A percentile compares a stretch with the other conserved stretches of the same genome.
Evolutionary conservation across 2,888 invertebrate genomes (phyloP).

Genomic region (Ormyrus rosae): DNA sequence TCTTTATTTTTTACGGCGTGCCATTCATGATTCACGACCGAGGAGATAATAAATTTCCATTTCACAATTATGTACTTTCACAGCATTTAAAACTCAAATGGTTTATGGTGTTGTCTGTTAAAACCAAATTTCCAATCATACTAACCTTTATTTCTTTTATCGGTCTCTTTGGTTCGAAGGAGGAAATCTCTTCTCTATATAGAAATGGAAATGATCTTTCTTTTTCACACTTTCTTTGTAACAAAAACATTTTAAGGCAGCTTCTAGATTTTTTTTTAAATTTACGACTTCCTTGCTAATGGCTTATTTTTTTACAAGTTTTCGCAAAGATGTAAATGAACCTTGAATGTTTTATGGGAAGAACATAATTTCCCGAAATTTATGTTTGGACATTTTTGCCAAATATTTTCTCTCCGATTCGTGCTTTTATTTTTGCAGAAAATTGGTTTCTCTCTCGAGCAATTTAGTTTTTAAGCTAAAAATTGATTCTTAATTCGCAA

Average conservation of each 20-base stretch:
- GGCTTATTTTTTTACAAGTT: background rate
- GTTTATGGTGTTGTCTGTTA: background rate
- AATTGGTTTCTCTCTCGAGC: too few species aligned
- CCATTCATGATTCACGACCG: background rate
- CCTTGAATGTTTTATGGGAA: background rate
- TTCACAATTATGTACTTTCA: constrained; percentile 32
- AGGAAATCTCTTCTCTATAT: background rate
- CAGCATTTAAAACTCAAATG: background rate
- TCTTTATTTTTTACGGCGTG: background rate
- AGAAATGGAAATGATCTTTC: background rate
- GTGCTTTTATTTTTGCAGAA: too few species aligned
- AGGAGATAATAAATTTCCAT: constrained; percentile 12
- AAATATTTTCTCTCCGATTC: too few species aligned
- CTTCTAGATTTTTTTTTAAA: background rate
- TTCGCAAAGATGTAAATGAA: background rate
- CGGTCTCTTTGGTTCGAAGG: background rate
- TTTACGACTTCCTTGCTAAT: background rate
- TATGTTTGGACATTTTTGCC: too few species aligned
- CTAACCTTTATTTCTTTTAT: constrained; percentile 6
- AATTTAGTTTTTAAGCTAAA: too few species aligned
- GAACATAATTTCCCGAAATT: too few species aligned
- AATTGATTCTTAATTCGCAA: too few species aligned
- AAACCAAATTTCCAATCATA: background rate
- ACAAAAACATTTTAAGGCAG: too few species aligned
- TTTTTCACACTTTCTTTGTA: constrained; percentile 8